These are phyloP conservation scores for Eueremaeus valkanovi DNA, from an alignment of 2,888 invertebrate genomes.

Conservation along the genomic window DNA sequence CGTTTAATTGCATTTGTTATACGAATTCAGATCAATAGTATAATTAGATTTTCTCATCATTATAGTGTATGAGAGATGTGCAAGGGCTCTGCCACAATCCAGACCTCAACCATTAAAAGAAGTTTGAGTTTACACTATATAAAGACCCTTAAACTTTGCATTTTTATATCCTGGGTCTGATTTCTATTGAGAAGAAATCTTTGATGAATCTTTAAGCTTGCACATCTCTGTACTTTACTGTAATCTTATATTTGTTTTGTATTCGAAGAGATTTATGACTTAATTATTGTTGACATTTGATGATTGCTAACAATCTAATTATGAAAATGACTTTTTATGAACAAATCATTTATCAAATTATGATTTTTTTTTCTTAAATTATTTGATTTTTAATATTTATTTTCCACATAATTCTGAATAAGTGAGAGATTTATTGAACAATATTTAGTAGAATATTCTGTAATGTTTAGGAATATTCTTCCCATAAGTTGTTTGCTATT, in stretches of 20 bases:
- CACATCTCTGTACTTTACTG: not conserved
- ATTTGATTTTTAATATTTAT: not conserved
- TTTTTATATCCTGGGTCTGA: no score
- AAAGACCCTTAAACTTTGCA: no score
- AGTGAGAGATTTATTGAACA: not conserved
- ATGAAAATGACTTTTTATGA: not conserved
- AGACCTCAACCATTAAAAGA: no score
- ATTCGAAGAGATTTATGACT: not conserved
- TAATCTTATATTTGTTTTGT: not conserved
- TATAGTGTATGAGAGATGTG: no score
- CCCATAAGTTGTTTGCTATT: not conserved
- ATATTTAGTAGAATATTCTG: not conserved
- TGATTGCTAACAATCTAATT: not conserved
- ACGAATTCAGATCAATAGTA: not conserved
- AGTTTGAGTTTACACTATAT: no score
- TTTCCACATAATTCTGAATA: not conserved
- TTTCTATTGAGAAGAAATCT: no score
- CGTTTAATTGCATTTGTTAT: not conserved
- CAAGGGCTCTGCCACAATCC: no score
- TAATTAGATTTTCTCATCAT: slow-evolving; percentile 16
- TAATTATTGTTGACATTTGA: slow-evolving; percentile 29
- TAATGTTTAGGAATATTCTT: not conserved
- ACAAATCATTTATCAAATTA: not conserved
- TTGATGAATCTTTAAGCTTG: no score
- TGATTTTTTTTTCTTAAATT: not conserved